Evolutionary conservation across 1,140 invertebrate species (phyloP).

Genomic region (Mamestra configurata): DNA sequence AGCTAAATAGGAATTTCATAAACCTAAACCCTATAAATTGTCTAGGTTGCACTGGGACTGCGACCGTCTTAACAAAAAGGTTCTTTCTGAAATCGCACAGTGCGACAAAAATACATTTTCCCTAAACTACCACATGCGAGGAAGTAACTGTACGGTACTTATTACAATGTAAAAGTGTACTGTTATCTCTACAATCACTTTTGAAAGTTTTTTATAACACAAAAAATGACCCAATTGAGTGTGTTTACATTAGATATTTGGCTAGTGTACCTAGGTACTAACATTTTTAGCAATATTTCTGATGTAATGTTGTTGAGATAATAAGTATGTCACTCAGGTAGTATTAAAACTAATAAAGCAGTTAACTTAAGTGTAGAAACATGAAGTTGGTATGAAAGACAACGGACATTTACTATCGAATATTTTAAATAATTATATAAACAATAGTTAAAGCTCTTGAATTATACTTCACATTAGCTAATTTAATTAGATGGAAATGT

Average conservation of each 20-base stretch:
- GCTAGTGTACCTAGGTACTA: slow-evolving; percentile 7
- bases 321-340: slow-evolving; percentile 33
- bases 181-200: slow-evolving; percentile 57
- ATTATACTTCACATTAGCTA: slow-evolving; percentile 69
- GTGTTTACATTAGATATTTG: slow-evolving; percentile 26
- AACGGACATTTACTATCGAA: slow-evolving; percentile 56
- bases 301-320: slow-evolving; percentile 54
- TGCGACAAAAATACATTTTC: slow-evolving; percentile 64
- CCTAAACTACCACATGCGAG: slow-evolving; percentile 75
- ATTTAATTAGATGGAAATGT: slow-evolving; percentile 78
- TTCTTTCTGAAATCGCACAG: slow-evolving; percentile 61
- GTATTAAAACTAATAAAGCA: slow-evolving; percentile 54
- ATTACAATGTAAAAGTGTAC: slow-evolving; percentile 52
- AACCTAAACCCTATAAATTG: slow-evolving; percentile 75
- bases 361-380: slow-evolving; percentile 48
- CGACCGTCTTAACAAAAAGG: slow-evolving; percentile 50
- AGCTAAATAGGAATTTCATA: slow-evolving; percentile 72
- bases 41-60: slow-evolving; percentile 70
- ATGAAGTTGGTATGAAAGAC: slow-evolving; percentile 49
- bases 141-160: slow-evolving; percentile 82
- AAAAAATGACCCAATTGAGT: slow-evolving; percentile 45
- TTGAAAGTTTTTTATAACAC: slow-evolving; percentile 47
- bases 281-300: slow-evolving; percentile 20
- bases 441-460: slow-evolving; percentile 82
- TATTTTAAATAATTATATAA: slow-evolving; percentile 69